Evolutionary conservation across 1,140 invertebrate genomes (phyloP), one percentile per base, ranked within the genome.

Genomic region (Anadara kagoshimensis): DNA sequence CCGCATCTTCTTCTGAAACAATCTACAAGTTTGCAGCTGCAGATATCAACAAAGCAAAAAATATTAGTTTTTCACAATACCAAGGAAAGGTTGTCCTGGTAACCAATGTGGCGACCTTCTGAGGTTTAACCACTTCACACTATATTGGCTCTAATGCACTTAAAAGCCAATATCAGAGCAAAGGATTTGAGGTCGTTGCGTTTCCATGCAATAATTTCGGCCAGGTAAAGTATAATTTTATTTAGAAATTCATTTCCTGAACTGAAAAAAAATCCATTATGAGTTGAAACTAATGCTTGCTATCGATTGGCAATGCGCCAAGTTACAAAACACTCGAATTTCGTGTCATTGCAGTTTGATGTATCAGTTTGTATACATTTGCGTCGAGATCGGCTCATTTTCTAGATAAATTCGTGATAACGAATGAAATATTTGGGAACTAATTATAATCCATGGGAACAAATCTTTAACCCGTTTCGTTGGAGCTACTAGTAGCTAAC

Each of bases 131-230:
- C 47, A 67, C 75, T 54, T n/a, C 70, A 67, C 89, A 90, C 74
- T 90, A 90, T 75, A 26, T 64, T 22, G 85, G 86, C 41, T 81
- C 89, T 80, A 89, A 89, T 84, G 87, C 87, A 85, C 81, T 90
- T 69, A 85, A 73, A 44, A 76, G 64, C 67, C 71, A 86, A 47
- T 84, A 79, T 73, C 65, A 80, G 47, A 81, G 87, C 56, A 41
- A 67, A 75, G 58, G 82, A 24, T 88, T 92, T 29, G 82, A 84
- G n/a, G 85, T 92, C 43, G 79, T 92, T 26, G 91, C 87, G 14
- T 90, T 92, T 75, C 92, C 91, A 14, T 92, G 91, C 73, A 91
- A 92, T 78, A 88, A 91, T 71, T 92, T 92, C 82, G 85, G 87
- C 29, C 68, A 87, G 85, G 87, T 88, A 76, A 80, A 83, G 81